phyloP scores from a whole-genome alignment of 2,797 vertebrate species.

The Zenarchopterus dispar region DNA sequence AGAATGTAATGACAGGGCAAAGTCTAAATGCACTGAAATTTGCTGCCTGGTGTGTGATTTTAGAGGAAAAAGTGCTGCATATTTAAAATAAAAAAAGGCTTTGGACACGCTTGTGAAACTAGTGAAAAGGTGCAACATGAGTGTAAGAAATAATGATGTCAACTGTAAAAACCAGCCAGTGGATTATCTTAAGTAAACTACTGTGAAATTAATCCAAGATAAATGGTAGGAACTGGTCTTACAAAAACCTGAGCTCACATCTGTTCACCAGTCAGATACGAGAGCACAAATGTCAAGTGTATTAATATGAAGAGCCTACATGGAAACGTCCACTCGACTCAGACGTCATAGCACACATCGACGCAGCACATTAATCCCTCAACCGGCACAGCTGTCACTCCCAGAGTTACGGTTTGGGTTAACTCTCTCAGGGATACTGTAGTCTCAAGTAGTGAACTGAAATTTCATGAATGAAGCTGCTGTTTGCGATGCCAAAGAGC shows the following conservation, averaged over 20 bases:
- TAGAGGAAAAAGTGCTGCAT: background rate
- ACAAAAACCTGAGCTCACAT: background rate
- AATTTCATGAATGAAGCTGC: no score
- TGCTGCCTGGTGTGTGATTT: constrained; percentile 11
- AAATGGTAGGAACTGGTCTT: constrained; percentile 1
- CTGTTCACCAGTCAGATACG: no score
- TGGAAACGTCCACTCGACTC: constrained; percentile 12
- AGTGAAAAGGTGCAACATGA: background rate
- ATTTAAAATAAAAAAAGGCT: background rate
- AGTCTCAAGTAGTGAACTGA: no score
- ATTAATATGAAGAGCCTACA: background rate
- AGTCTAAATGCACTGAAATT: background rate
- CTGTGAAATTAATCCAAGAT: constrained; percentile 12
- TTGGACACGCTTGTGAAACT: background rate
- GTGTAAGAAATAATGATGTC: no score
- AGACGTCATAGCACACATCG: constrained; percentile 4
- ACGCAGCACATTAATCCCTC: constrained; percentile 2
- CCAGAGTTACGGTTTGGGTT: background rate
- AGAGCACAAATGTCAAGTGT: constrained; percentile 21
- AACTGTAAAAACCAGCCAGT: background rate
- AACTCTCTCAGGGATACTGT: no score
- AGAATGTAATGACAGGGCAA: background rate
- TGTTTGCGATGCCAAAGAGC: no score
- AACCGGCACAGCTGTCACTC: constrained; percentile 1
- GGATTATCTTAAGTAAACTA: background rate